Conservation (phyloP, 2,113 vertebrate genomes). For the Numenius arquata region DNA sequence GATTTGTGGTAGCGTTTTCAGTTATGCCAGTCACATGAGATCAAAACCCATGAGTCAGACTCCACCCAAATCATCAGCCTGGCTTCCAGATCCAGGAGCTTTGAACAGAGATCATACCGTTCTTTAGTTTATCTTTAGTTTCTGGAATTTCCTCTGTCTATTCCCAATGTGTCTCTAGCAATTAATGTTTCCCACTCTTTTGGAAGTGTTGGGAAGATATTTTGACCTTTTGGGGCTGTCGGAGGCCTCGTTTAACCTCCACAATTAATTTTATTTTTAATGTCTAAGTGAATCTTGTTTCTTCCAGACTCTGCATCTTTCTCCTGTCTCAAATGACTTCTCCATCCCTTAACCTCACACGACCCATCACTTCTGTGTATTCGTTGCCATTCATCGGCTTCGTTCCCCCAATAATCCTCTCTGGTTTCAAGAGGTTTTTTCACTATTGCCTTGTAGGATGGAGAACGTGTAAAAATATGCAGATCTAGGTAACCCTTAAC, state of each 20-base stretch:
- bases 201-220: not conserved
- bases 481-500: not conserved
- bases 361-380: not conserved
- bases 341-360: not conserved
- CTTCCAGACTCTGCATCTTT: not conserved
- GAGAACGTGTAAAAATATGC: rapidly evolving
- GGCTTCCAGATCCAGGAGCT: slow-evolving; percentile 35
- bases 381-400: not conserved
- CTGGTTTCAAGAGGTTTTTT: not conserved
- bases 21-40: slow-evolving; percentile 53
- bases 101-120: not conserved
- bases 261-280: not conserved
- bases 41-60: slow-evolving; percentile 44
- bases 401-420: not conserved
- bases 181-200: slow-evolving; percentile 19
- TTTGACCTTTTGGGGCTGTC: not conserved
- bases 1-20: slow-evolving; percentile 50
- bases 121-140: slow-evolving; percentile 17
- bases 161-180: not conserved
- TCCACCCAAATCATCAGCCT: slow-evolving; percentile 51
- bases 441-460: not conserved
- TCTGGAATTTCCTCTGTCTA: slow-evolving; percentile 40
- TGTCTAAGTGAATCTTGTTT: not conserved
- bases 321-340: not conserved
- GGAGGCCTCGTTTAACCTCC: not conserved